These are phyloP conservation scores for Anas bernieri DNA, from an alignment of 2,797 vertebrate genomes.

Conservation along the genomic window DNA sequence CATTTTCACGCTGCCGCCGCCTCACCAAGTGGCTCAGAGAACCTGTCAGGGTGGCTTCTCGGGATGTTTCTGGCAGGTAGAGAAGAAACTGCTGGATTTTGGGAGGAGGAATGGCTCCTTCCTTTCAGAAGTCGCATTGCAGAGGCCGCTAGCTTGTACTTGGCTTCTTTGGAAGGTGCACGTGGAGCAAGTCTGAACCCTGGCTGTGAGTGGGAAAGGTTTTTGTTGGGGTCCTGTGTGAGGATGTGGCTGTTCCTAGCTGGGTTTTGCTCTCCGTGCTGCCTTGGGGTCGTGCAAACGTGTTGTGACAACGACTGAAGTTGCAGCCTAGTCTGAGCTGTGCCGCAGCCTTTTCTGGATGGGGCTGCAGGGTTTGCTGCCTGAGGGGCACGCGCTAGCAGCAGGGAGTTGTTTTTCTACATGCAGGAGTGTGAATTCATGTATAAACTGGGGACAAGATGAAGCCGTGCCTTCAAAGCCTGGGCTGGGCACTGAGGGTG, in stretches of 20 bases:
- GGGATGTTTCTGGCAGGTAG: background rate
- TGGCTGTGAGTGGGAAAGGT: background rate
- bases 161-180: background rate
- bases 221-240: background rate
- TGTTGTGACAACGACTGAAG: background rate
- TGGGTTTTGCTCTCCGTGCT: background rate
- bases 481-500: background rate
- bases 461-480: background rate
- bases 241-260: background rate
- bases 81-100: background rate
- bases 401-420: background rate
- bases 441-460: background rate
- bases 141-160: background rate
- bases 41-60: background rate
- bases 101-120: background rate
- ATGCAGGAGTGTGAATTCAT: background rate
- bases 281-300: background rate
- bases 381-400: background rate
- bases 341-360: background rate
- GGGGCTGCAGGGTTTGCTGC: background rate
- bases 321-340: background rate
- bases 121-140: background rate
- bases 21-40: background rate
- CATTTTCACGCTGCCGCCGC: fast-evolving
- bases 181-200: background rate